phyloP scores from a whole-genome alignment of 1,140 invertebrate species.

The Penaeus indicus region DNA sequence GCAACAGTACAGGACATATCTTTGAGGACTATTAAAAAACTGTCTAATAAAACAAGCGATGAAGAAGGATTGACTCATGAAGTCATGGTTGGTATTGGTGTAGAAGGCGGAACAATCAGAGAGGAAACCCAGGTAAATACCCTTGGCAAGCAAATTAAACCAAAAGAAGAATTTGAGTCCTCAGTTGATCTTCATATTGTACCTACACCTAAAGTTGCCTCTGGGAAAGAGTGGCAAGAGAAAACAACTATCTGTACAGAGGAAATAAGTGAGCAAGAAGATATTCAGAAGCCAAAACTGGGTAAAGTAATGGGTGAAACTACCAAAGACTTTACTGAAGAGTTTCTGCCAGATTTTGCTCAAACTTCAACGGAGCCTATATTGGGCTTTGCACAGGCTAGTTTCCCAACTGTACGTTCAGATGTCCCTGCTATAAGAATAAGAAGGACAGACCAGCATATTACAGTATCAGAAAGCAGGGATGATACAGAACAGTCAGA shows the following conservation, averaged over 20 bases:
- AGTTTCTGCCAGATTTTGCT: slow-evolving; percentile 16
- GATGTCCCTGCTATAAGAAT: slow-evolving; percentile 1
- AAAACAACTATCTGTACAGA: slow-evolving; percentile 38
- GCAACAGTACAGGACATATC: slow-evolving; percentile 25
- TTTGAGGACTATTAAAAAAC: slow-evolving; percentile 44
- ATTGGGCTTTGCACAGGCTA: slow-evolving; percentile 26
- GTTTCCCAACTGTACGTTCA: slow-evolving; percentile 7
- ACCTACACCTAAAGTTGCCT: slow-evolving; percentile 45
- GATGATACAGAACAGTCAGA: slow-evolving; percentile 12
- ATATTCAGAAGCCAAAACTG: slow-evolving; percentile 32
- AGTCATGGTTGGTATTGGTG: slow-evolving; percentile 46
- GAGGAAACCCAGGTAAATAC: slow-evolving; percentile 39
- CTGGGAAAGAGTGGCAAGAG: slow-evolving; percentile 38
- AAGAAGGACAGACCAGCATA: slow-evolving; percentile 24
- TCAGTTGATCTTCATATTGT: slow-evolving; percentile 45
- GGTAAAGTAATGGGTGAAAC: slow-evolving; percentile 33
- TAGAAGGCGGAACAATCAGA: slow-evolving; percentile 28
- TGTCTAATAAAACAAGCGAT: slow-evolving; percentile 2
- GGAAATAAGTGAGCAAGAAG: slow-evolving; percentile 44
- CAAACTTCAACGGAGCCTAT: slow-evolving; percentile 2
- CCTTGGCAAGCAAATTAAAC: slow-evolving; percentile 15
- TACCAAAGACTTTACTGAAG: slow-evolving; percentile 18
- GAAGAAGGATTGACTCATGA: slow-evolving; percentile 41
- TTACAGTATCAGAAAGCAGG: slow-evolving; percentile 23
- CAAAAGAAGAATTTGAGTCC: slow-evolving; percentile 46